phyloP scores from a whole-genome alignment of 2,888 invertebrate genomes.

The Dasysyrphus albostriatus region DNA sequence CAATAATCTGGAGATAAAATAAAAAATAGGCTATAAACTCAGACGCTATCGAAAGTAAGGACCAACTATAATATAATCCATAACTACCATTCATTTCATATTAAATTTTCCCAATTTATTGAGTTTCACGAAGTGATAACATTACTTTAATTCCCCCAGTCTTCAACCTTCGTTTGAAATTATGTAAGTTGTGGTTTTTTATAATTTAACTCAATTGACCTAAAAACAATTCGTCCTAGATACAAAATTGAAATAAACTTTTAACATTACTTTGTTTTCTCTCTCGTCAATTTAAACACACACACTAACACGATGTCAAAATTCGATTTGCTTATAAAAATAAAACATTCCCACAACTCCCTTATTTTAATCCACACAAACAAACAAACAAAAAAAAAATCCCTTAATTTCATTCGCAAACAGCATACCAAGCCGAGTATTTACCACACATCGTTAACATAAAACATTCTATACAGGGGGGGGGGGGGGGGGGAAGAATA shows the following conservation, averaged over 20 bases:
- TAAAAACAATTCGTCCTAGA: background rate
- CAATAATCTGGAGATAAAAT: too few relatives aligned
- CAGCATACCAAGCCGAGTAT: background rate
- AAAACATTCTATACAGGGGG: background rate
- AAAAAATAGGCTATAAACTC: too few relatives aligned
- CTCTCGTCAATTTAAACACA: constrained; percentile 7
- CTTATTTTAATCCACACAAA: background rate
- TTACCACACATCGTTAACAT: constrained; percentile 15
- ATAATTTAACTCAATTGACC: constrained; percentile 17
- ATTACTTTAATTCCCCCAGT: background rate
- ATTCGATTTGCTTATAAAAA: constrained; percentile 25
- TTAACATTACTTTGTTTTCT: constrained; percentile 7
- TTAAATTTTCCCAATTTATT: background rate
- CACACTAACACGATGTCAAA: background rate
- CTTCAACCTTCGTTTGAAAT: background rate
- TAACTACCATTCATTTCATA: too few relatives aligned
- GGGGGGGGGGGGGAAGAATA: background rate
- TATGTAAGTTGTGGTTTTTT: background rate
- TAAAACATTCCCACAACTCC: background rate
- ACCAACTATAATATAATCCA: too few relatives aligned
- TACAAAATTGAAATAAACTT: constrained; percentile 1
- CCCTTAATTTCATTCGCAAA: constrained; percentile 5
- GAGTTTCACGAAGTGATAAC: background rate
- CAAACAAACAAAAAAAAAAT: background rate
- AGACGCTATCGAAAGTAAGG: too few relatives aligned